phyloP scores from a whole-genome alignment of 1,140 invertebrate genomes.

The Apocrypta bakeri region DNA sequence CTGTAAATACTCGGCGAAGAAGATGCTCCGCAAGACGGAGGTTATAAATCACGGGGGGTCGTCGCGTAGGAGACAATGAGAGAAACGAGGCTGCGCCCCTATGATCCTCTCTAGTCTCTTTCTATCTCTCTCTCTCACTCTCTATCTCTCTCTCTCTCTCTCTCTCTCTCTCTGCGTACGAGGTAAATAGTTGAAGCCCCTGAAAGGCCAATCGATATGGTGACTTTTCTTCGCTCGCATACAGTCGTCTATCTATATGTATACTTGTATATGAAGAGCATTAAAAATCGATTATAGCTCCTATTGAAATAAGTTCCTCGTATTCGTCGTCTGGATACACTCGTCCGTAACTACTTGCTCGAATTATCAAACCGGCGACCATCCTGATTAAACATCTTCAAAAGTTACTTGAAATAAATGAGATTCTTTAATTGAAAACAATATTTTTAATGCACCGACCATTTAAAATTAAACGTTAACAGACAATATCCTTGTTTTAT shows the following conservation, averaged over 20 bases:
- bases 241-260: no score
- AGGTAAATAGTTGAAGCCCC: slow-evolving; percentile 2
- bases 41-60: slow-evolving; percentile 54
- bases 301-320: neutral
- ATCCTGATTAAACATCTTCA: no score
- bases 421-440: no score
- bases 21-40: slow-evolving; percentile 32
- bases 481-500: no score
- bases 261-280: neutral
- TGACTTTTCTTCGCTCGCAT: no score
- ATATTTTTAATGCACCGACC: no score
- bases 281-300: slow-evolving; percentile 16
- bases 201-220: slow-evolving; percentile 26
- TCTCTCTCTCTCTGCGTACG: neutral
- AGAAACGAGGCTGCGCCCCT: slow-evolving; percentile 22
- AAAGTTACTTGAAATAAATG: no score
- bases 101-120: slow-evolving; percentile 3
- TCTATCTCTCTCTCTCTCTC: no score
- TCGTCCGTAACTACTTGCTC: neutral
- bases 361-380: no score
- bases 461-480: no score
- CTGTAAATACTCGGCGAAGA: slow-evolving; percentile 40
- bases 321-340: neutral
- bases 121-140: neutral
- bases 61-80: slow-evolving; percentile 28